phyloP scores from a whole-genome alignment of 2,113 vertebrate genomes.

The Bungarus multicinctus region DNA sequence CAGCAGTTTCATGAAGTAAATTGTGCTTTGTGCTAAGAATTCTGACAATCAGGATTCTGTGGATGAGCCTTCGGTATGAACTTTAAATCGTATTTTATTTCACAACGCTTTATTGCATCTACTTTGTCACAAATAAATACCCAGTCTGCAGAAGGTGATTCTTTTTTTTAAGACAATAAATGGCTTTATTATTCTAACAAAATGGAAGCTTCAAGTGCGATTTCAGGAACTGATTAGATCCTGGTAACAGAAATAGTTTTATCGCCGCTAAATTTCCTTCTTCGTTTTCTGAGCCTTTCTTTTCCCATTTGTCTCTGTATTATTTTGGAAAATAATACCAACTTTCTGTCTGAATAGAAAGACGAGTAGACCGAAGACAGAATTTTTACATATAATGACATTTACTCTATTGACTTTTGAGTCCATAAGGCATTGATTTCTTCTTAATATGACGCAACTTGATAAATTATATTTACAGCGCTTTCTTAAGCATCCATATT shows the following conservation, averaged over 20 bases:
- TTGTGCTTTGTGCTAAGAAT: conserved; percentile 26
- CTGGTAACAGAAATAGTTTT: conserved; percentile 46
- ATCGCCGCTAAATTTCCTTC: conserved; percentile 34
- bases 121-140: conserved; percentile 46
- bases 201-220: conserved; percentile 49
- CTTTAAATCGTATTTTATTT: conserved; percentile 55
- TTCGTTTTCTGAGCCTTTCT: not conserved
- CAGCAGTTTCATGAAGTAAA: conserved; percentile 55
- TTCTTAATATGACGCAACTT: not conserved
- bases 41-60: conserved; percentile 39
- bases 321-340: conserved; percentile 14
- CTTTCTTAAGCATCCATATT: not conserved
- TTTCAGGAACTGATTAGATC: conserved; percentile 42
- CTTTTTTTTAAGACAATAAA: conserved; percentile 37
- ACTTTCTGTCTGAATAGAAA: conserved; percentile 31
- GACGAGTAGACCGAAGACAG: conserved; percentile 18
- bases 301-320: conserved; percentile 30
- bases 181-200: conserved; percentile 54
- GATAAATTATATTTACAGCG: not conserved
- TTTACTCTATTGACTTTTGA: not conserved
- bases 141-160: conserved; percentile 38
- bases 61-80: conserved; percentile 45
- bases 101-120: conserved; percentile 14
- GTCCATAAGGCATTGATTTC: not conserved
- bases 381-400: not conserved